These are phyloP conservation scores for Stigmatopora argus DNA, from an alignment of 2,113 vertebrate species.

Conservation along the genomic window DNA sequence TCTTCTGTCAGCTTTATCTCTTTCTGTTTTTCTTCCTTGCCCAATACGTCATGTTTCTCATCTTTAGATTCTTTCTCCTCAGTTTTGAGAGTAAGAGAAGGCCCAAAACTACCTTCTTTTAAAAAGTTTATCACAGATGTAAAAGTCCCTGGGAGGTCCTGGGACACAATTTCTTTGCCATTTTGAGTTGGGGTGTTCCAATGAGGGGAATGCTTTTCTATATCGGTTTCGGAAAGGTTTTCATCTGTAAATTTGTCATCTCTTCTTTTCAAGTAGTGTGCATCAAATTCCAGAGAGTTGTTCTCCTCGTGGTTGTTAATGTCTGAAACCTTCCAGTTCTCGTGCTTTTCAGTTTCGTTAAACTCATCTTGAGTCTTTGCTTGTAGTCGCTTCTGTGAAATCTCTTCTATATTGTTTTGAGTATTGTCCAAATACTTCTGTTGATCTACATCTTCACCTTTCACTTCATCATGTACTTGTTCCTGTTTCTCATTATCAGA, in stretches of 20 bases:
- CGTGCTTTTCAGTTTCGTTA: too few relatives aligned
- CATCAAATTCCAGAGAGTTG: slow-evolving; percentile 2
- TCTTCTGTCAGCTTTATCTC: neutral
- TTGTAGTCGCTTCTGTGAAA: neutral
- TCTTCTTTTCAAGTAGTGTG: neutral
- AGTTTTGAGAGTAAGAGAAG: neutral
- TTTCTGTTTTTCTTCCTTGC: neutral
- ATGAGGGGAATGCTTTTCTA: neutral
- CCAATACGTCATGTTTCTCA: neutral
- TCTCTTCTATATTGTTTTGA: neutral
- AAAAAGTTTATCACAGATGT: neutral
- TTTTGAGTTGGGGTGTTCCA: slow-evolving; percentile 1
- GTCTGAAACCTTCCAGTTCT: neutral
- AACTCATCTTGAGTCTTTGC: neutral
- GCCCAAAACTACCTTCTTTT: slow-evolving; percentile 1
- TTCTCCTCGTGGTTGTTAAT: slow-evolving; percentile 9
- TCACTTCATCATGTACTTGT: neutral
- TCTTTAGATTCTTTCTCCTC: slow-evolving; percentile 6
- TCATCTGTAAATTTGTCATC: neutral
- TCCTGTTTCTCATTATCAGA: neutral
- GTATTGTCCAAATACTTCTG: neutral
- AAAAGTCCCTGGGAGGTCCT: neutral
- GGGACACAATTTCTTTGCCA: slow-evolving; percentile 2
- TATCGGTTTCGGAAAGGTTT: slow-evolving; percentile 8
- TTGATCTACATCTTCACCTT: neutral